phyloP scores from a whole-genome alignment of 2,113 vertebrate genomes.

The Morone chrysops region DNA sequence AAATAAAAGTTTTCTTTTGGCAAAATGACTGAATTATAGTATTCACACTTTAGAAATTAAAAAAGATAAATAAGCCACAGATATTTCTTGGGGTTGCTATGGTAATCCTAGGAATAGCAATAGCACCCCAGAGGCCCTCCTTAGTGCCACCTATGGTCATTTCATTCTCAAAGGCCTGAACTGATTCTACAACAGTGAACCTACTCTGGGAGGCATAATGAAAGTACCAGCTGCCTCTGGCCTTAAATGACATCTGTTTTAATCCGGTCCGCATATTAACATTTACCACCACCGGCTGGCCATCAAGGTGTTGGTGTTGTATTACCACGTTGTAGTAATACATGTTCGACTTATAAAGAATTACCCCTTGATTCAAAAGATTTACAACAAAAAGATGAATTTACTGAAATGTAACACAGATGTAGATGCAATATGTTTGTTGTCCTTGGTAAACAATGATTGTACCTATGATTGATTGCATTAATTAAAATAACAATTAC shows the following conservation, averaged over 20 bases:
- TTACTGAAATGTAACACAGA: neutral
- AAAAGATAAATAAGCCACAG: too few species aligned
- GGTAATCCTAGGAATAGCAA: too few species aligned
- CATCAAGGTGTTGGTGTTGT: neutral
- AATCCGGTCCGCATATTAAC: conserved; percentile 11
- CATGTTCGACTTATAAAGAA: neutral
- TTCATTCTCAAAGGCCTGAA: neutral
- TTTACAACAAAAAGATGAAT: conserved; percentile 1
- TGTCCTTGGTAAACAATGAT: neutral
- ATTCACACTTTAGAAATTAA: too few species aligned
- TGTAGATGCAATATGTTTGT: conserved; percentile 16
- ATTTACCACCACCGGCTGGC: conserved; percentile 1
- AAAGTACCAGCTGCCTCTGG: conserved; percentile 26
- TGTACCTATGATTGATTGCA: neutral
- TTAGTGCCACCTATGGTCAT: too few species aligned
- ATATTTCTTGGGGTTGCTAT: too few species aligned
- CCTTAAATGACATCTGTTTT: conserved; percentile 24
- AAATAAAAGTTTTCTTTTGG: too few species aligned
- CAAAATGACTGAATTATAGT: too few species aligned
- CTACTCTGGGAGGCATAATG: conserved; percentile 4
- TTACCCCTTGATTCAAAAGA: conserved; percentile 16
- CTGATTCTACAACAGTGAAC: neutral
- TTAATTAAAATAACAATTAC: neutral
- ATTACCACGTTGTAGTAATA: neutral
- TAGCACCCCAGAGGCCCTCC: too few species aligned